phyloP scores from a whole-genome alignment of 2,888 invertebrate genomes.

The Malthinus seriepunctatus region DNA sequence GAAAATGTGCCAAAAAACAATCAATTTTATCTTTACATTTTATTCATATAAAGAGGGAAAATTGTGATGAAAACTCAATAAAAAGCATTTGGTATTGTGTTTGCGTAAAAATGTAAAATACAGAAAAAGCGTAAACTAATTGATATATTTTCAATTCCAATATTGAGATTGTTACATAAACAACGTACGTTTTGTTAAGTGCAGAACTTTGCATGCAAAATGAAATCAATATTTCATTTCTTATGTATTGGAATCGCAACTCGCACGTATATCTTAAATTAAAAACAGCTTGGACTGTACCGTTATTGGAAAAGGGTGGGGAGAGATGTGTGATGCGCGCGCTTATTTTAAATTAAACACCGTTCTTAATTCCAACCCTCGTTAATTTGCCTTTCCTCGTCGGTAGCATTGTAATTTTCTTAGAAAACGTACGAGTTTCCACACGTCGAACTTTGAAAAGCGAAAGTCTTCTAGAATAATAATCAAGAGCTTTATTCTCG shows the following conservation, averaged over 20 bases:
- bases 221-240: slow-evolving; percentile 40
- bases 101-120: not conserved
- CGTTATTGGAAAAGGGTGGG: slow-evolving; percentile 38
- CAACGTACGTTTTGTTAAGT: slow-evolving; percentile 34
- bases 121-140: slow-evolving; percentile 1
- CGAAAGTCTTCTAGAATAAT: slow-evolving; percentile 53
- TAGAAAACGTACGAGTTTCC: slow-evolving; percentile 31
- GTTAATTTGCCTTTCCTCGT: slow-evolving; percentile 42
- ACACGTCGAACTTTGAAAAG: slow-evolving; percentile 41
- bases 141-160: slow-evolving; percentile 13
- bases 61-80: no score
- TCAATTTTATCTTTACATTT: no score
- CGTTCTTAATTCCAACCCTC: slow-evolving; percentile 48
- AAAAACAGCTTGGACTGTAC: slow-evolving; percentile 45
- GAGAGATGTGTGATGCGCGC: slow-evolving; percentile 44
- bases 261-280: slow-evolving; percentile 45
- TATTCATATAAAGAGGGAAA: no score
- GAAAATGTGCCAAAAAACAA: no score
- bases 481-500: slow-evolving; percentile 52
- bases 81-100: no score
- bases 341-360: slow-evolving; percentile 47
- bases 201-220: slow-evolving; percentile 37
- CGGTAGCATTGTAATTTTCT: slow-evolving; percentile 26
- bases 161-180: slow-evolving; percentile 28
- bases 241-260: slow-evolving; percentile 37